These are phyloP conservation scores for Nesospiza acunhae DNA, from an alignment of 2,113 vertebrate genomes.

Conservation along the genomic window DNA sequence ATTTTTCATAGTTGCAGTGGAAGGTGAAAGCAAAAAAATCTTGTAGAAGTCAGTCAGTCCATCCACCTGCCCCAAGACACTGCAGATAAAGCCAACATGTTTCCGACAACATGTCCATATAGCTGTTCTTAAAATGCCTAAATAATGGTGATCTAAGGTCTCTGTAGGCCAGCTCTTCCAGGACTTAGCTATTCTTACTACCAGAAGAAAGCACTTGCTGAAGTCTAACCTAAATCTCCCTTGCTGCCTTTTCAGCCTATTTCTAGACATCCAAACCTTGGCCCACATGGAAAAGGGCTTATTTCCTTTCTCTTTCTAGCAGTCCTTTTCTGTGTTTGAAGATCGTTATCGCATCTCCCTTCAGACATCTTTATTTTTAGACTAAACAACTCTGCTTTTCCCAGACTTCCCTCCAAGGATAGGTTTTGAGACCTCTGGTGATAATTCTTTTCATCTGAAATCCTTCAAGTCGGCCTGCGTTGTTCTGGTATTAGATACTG, in stretches of 20 bases:
- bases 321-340: conserved; percentile 15
- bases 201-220: not conserved
- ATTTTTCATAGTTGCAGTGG: not conserved
- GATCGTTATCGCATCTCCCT: not conserved
- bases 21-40: not conserved
- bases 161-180: not conserved
- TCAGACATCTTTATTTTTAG: conserved; percentile 53
- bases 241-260: not conserved
- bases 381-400: conserved; percentile 35
- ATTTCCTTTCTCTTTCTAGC: conserved; percentile 28
- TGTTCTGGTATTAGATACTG: not conserved
- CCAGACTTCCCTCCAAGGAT: not conserved
- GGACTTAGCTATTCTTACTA: not conserved
- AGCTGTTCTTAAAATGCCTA: not conserved
- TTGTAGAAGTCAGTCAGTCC: not conserved
- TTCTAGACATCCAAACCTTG: not conserved
- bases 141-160: not conserved
- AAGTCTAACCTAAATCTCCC: conserved; percentile 4
- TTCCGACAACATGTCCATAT: not conserved
- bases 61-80: not conserved
- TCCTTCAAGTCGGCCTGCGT: not conserved
- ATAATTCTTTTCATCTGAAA: conserved; percentile 46
- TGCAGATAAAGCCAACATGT: not conserved
- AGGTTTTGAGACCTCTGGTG: conserved; percentile 12
- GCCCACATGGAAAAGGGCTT: not conserved